Evolutionary conservation across 2,113 vertebrate species (phyloP).

Genomic region (Pygoscelis antarcticus): DNA sequence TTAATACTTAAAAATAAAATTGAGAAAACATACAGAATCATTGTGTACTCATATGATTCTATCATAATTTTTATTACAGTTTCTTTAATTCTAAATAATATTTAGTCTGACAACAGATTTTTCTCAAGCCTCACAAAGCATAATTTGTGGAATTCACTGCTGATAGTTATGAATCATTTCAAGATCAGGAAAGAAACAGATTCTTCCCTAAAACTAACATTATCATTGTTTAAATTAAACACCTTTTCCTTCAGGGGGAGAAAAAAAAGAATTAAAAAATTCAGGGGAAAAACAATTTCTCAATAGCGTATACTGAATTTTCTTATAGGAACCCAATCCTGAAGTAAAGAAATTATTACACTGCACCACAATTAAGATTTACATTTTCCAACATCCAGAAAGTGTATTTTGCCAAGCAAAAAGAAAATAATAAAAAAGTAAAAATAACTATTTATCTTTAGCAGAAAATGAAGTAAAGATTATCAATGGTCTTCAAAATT

Average conservation of each 20-base stretch:
- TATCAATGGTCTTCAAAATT: background rate
- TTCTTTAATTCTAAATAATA: slow-evolving; percentile 5
- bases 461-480: background rate
- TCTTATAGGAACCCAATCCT: background rate
- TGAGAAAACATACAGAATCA: background rate
- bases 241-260: background rate
- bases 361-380: background rate
- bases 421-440: background rate
- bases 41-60: background rate
- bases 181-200: background rate
- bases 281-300: background rate
- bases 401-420: background rate
- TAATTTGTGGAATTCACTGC: background rate
- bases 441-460: background rate
- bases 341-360: background rate
- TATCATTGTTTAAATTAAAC: background rate
- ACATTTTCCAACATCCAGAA: background rate
- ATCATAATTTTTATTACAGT: slow-evolving; percentile 1
- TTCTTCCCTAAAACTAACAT: background rate
- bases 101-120: background rate
- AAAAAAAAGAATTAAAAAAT: background rate
- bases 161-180: background rate
- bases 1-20: slow-evolving; percentile 18
- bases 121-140: background rate
- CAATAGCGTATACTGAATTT: background rate